Percentiles rank a stretch among this genome's conserved stretches.
phyloP scores from a whole-genome alignment of 2,797 vertebrate species.

The Allobates femoralis region DNA sequence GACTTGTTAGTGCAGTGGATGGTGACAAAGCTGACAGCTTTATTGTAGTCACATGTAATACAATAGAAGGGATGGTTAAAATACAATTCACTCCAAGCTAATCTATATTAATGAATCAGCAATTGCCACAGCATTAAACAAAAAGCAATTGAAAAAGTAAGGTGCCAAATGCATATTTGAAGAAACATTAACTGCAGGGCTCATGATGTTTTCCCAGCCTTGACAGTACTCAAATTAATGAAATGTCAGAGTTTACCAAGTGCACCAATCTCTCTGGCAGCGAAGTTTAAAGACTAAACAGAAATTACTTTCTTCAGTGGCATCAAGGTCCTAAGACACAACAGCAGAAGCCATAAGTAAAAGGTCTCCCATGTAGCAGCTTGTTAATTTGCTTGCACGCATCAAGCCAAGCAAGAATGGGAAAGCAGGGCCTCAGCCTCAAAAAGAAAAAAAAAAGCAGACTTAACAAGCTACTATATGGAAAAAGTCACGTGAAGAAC shows the following conservation, averaged over 20 bases:
- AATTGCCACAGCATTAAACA: no score
- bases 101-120: no score
- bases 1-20: no score
- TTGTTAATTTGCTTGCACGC: not conserved
- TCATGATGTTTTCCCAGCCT: no score
- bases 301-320: not conserved
- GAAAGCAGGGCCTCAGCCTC: not conserved
- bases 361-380: not conserved
- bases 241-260: not conserved
- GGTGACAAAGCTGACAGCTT: no score
- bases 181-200: no score
- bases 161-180: no score
- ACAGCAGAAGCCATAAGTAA: not conserved
- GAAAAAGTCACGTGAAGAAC: constrained; percentile 23
- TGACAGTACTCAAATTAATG: no score
- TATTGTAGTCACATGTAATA: no score
- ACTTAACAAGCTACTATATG: constrained; percentile 17
- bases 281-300: not conserved
- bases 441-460: constrained; percentile 8
- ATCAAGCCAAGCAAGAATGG: not conserved
- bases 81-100: no score
- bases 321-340: not conserved
- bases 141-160: no score
- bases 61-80: no score
- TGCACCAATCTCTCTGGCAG: not conserved